A percentile compares a stretch with the other conserved stretches of the same genome.
phyloP scores from a whole-genome alignment of 2,113 vertebrate genomes.

The Toxotes jaculatrix region DNA sequence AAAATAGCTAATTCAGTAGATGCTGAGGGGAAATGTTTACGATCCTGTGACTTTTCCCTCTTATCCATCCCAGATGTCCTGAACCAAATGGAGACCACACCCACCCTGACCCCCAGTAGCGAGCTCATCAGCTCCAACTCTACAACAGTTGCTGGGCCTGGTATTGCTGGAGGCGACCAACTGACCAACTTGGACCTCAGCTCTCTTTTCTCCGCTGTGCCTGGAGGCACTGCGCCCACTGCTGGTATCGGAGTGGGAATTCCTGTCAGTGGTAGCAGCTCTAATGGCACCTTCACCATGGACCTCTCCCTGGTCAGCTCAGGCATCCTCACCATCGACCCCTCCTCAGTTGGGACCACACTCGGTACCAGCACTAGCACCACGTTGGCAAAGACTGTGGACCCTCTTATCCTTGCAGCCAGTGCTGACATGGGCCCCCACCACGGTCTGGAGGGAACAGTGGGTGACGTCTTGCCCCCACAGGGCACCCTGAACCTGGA shows the following conservation, averaged over 20 bases:
- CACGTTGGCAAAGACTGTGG: constrained; percentile 86
- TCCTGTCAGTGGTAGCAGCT: constrained; percentile 67
- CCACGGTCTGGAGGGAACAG: constrained; percentile 87
- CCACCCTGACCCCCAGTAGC: constrained; percentile 91
- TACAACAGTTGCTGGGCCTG: constrained; percentile 84
- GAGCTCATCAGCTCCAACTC: constrained; percentile 90
- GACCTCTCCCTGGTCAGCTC: constrained; percentile 91
- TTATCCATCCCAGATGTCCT: constrained; percentile 86
- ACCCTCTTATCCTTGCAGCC: constrained; percentile 91
- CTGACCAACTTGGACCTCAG: constrained; percentile 91
- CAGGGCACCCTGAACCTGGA: constrained; percentile 89
- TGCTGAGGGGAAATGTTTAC: not conserved
- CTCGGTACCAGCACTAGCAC: constrained; percentile 79
- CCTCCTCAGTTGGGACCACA: constrained; percentile 86
- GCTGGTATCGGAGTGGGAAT: constrained; percentile 66
- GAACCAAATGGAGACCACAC: constrained; percentile 89
- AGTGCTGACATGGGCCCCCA: constrained; percentile 84
- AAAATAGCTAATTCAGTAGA: no score
- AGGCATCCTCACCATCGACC: constrained; percentile 93
- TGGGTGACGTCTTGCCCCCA: constrained; percentile 88
- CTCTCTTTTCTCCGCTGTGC: constrained; percentile 90
- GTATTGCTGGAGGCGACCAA: constrained; percentile 84
- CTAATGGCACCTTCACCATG: constrained; percentile 81
- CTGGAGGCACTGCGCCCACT: constrained; percentile 72
- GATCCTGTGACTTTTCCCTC: not conserved